Evolutionary conservation across 2,113 vertebrate genomes (phyloP), one percentile per base, ranked within the genome.

Genomic region (Heteronetta atricapilla): DNA sequence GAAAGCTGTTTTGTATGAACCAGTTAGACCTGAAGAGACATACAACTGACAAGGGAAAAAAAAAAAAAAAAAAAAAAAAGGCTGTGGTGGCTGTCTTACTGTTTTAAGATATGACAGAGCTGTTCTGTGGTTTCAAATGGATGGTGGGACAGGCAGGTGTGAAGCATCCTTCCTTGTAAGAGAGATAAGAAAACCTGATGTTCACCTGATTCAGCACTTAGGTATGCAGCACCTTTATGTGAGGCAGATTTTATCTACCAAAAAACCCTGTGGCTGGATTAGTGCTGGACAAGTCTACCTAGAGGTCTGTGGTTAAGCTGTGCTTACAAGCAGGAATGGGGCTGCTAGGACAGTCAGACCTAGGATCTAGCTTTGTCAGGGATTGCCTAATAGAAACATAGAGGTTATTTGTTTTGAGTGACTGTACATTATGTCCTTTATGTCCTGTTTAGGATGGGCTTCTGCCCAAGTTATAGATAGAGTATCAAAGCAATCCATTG

Each of bases 1-100:
- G 82, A 62, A 91, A 93, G 26, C 21, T 73, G 10, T 68, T 94
- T 68, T 73, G 60, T 85, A 50, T 62, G 40, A 89, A 85, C 26
- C 23, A 50, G 7, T 79, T 69, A 58, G 46, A 50, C 13, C 19
- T 86, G 79, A 83, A 70, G 10, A 70, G 28, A 80, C 19, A 63
- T 58, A 31, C 4, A 21, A 89, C 68, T 36, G 25, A 52, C 25
- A 46, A 38, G 36, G n/a, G 28, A 34, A 17, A 16, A 31, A 3
- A 50, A 42, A 52, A 68, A 44, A 44, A 22, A 69, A 50, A 34
- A 34, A 17, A 16, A 33, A 4, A 50, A 44, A 53, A 69, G 20
- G 17, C 7, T n/a, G 3, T 36, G 5, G 38, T 0, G 3, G 16
- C 20, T 53, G 17, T 52, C 9, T 69, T 7, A n/a, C 20, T 53